Base-by-base conservation (phyloP, 2,113 vertebrate species). In the Macrotis lagotis region DNA sequence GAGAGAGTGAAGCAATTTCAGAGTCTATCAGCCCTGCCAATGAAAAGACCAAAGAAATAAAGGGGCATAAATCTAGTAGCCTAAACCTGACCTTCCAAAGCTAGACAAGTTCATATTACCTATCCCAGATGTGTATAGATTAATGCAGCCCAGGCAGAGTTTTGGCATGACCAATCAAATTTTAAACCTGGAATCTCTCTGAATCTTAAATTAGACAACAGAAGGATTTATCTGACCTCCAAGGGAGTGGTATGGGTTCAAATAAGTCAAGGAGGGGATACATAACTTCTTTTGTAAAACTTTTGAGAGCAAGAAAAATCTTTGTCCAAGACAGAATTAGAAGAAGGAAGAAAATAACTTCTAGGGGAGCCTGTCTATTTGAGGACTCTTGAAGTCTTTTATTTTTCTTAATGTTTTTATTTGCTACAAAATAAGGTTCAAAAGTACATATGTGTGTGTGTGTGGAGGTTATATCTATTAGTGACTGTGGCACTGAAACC, bases 61-160 rank as follows among this genome's bases (percentile, higher is more conserved):
- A 28, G 3, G 52, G 50, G 49, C 59, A n/a, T 25, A 4, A 1
- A 31, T 89, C 28, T 19, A 90, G 94, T 44, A 83, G 51, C 9
- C 50, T 96, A 48, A 91, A 83, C 91, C 26, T 95, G 91, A 83
- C 66, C 89, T 55, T 92, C 91, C 52, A 93, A 92, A 92, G 83
- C 25, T 94, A 53, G 66, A 44, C 66, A 91, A 95, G 88, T 90
- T 59, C 88, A 48, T 50, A 91, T 24, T 47, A 94, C 25, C 89
- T 89, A n/a, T 93, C 48, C 89, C 37, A 8, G 28, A 49, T 28
- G 9, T 47, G 47, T 8, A 25, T 92, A 8, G 55, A 24, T 28
- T 90, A 66, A 47, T 25, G 51, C 16, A 59, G 48, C 25, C 93
- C 74, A 92, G 50, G 51, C 25, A 47, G 31, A 3, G 24, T 50